Evolutionary conservation across 2,888 invertebrate genomes (phyloP).

Genomic region (Halictus quadricinctus): DNA sequence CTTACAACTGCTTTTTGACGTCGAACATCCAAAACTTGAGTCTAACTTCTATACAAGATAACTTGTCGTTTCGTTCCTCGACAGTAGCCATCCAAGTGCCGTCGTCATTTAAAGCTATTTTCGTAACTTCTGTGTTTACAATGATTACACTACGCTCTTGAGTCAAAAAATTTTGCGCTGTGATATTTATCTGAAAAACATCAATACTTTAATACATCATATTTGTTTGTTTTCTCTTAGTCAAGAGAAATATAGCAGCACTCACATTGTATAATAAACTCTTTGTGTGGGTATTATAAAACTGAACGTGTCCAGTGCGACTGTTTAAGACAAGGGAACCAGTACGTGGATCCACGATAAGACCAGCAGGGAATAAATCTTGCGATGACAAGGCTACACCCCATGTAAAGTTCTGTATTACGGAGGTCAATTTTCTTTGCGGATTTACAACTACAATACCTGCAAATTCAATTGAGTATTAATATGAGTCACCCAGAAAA

Average conservation of each 20-base stretch:
- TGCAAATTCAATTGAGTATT: constrained; percentile 55
- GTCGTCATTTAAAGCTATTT: constrained; percentile 86
- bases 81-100: constrained; percentile 90
- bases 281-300: constrained; percentile 87
- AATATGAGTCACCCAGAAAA: background rate
- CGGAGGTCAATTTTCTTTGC: constrained; percentile 83
- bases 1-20: constrained; percentile 85
- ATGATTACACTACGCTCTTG: constrained; percentile 85
- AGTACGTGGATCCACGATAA: constrained; percentile 86
- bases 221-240: background rate
- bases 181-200: constrained; percentile 86
- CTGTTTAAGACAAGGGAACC: constrained; percentile 88
- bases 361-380: constrained; percentile 84
- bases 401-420: constrained; percentile 88
- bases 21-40: constrained; percentile 91
- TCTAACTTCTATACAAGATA: constrained; percentile 85
- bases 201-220: background rate
- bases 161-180: constrained; percentile 87
- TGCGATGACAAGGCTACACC: constrained; percentile 82
- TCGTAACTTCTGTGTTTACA: constrained; percentile 87
- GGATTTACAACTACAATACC: constrained; percentile 84
- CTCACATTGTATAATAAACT: constrained; percentile 89
- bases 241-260: constrained; percentile 50
- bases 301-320: constrained; percentile 89
- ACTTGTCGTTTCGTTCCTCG: constrained; percentile 85